Percentiles rank a stretch among this genome's conserved stretches.
Evolutionary conservation across 2,797 vertebrate genomes (phyloP).

Genomic region (Parauchenoglanis punctatus): DNA sequence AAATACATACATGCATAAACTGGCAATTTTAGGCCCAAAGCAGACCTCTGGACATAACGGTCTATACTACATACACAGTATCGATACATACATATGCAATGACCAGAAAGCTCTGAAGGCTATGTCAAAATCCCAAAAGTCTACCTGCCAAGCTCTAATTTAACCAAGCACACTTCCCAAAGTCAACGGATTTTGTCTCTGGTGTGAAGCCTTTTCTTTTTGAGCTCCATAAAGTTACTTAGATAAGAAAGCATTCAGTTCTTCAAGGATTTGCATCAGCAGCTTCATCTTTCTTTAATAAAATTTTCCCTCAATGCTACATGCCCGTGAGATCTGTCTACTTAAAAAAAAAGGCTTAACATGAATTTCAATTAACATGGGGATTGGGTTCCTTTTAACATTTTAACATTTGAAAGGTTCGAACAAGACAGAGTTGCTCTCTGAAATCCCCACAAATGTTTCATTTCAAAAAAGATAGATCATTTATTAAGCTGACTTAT

Average conservation of each 20-base stretch:
- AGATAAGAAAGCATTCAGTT: neutral
- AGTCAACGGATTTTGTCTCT: slow-evolving; percentile 45
- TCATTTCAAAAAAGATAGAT: neutral
- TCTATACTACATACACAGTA: neutral
- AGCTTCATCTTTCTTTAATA: slow-evolving; percentile 32
- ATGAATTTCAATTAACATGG: slow-evolving; percentile 7
- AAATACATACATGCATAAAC: neutral
- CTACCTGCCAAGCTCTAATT: neutral
- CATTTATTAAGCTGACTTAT: slow-evolving; percentile 21
- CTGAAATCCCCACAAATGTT: neutral
- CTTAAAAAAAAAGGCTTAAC: neutral
- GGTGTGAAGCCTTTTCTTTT: slow-evolving; percentile 32
- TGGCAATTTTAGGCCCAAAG: neutral
- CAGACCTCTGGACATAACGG: neutral
- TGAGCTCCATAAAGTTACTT: neutral
- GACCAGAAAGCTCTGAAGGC: neutral
- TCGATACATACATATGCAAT: neutral
- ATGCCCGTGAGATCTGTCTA: neutral
- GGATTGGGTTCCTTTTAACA: neutral
- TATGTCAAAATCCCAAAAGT: slow-evolving; percentile 12
- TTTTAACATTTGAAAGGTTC: slow-evolving; percentile 13
- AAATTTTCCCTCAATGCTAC: neutral
- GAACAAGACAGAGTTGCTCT: neutral
- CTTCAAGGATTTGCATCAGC: slow-evolving; percentile 38
- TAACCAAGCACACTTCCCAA: slow-evolving; percentile 4